Evolutionary conservation across 2,797 vertebrate species (phyloP).

Genomic region (Loriculus beryllinus): DNA sequence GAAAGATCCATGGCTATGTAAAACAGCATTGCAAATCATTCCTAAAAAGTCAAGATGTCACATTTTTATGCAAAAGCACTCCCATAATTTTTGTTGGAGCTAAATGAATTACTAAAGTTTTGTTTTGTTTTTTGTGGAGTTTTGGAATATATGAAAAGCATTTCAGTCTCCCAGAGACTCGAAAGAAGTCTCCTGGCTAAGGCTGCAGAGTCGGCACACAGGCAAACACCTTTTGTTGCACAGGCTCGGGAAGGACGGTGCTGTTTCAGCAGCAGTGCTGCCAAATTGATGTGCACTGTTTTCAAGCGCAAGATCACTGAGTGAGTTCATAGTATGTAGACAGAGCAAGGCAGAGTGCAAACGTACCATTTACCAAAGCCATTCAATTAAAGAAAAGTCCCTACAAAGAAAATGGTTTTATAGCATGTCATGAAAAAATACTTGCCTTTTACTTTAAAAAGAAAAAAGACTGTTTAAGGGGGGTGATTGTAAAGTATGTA

Average conservation of each 20-base stretch:
- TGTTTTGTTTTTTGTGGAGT: neutral
- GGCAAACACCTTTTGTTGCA: neutral
- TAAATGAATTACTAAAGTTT: neutral
- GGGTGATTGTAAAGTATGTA: slow-evolving; percentile 63
- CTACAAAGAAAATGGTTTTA: slow-evolving; percentile 60
- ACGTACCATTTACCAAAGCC: slow-evolving; percentile 41
- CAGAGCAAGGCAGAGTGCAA: slow-evolving; percentile 19
- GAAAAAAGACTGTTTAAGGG: slow-evolving; percentile 58
- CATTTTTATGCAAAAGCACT: neutral
- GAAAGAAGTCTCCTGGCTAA: neutral
- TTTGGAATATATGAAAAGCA: neutral
- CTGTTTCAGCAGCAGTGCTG: neutral
- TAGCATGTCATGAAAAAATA: slow-evolving; percentile 63
- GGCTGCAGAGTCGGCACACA: neutral
- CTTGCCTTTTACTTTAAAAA: slow-evolving; percentile 71
- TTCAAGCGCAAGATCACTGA: neutral
- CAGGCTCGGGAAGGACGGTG: neutral
- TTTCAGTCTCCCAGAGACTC: neutral
- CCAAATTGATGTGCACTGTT: neutral
- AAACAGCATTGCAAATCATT: slow-evolving; percentile 12
- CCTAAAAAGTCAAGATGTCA: neutral
- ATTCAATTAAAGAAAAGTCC: slow-evolving; percentile 70
- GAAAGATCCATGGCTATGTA: neutral
- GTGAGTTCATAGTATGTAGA: neutral
- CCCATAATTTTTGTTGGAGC: neutral